Base-by-base conservation (phyloP, 1,140 invertebrate genomes). In the Drosophila melanica region DNA sequence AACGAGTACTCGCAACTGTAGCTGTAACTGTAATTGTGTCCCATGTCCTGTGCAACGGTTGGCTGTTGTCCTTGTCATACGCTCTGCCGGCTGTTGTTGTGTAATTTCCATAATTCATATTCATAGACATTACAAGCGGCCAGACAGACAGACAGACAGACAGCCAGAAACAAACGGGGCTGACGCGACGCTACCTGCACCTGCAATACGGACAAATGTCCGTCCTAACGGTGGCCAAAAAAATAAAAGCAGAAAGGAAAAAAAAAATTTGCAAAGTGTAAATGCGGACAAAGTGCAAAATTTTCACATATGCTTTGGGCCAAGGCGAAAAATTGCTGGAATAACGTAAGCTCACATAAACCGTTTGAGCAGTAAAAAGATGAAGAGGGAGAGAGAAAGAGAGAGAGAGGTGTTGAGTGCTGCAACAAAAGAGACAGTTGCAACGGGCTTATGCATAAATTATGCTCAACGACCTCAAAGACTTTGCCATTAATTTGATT, bases 21-120 rank as follows among this genome's bases (percentile, higher is more conserved):
- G n/a, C 20, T 30, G 59, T 51, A 33, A 48, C 11, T 50, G 57
- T 64, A 37, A 30, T 42, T 64, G 68, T 66, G 57, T 64, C 57
- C 57, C 51, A 16, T 35, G 67, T 64, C 57, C 57, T 60, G 27
- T 35, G 67, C 42, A 9, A 45, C 14, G 14, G 39, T 63, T 81
- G 51, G 50, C 60, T 57, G 74, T 71, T 81, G 69, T 86, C 81
- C 81, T 85, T 85, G 81, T 63, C 72, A 64, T 45, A 45, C 23
- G 18, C 59, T 64, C 33, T 33, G 59, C 55, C 76, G 77, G 47
- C 60, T 76, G 80, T 75, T 84, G 67, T 66, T 67, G 60, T 80
- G 81, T 75, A 80, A 90, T 90, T 90, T 90, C 87, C 87, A 90
- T 90, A 90, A 90, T 90, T 90, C 87, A 90, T 90, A 90, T 90